These are phyloP conservation scores for Terrapene triunguis DNA, from an alignment of 2,113 vertebrate genomes.

Conservation along the genomic window DNA sequence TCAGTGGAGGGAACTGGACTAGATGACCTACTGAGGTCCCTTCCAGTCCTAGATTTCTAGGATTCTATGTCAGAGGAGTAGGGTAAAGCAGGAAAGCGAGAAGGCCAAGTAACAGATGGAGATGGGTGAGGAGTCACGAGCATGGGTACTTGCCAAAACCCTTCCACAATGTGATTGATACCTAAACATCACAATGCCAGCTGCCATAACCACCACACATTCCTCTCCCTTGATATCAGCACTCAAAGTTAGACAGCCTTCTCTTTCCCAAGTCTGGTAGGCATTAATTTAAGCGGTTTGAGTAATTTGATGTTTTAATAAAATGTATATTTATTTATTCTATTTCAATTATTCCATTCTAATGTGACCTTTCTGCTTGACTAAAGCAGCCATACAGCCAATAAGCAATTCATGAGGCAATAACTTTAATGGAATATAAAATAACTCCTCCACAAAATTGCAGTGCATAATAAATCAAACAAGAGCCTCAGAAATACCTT, in stretches of 20 bases:
- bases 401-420: background rate
- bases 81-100: background rate
- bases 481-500: background rate
- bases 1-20: background rate
- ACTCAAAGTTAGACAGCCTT: background rate
- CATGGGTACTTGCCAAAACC: background rate
- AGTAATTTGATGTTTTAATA: background rate
- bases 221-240: background rate
- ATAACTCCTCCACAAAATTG: background rate
- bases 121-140: rapidly evolving
- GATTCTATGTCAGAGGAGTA: rapidly evolving
- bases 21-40: background rate
- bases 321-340: background rate
- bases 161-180: rapidly evolving
- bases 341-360: background rate
- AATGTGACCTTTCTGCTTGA: background rate
- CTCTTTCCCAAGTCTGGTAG: background rate
- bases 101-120: background rate
- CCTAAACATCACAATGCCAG: background rate
- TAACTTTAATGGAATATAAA: background rate
- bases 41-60: background rate
- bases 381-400: background rate
- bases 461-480: background rate
- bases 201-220: background rate
- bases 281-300: background rate